phyloP scores from a whole-genome alignment of 2,888 invertebrate species.

The Aphodius sticticus region DNA sequence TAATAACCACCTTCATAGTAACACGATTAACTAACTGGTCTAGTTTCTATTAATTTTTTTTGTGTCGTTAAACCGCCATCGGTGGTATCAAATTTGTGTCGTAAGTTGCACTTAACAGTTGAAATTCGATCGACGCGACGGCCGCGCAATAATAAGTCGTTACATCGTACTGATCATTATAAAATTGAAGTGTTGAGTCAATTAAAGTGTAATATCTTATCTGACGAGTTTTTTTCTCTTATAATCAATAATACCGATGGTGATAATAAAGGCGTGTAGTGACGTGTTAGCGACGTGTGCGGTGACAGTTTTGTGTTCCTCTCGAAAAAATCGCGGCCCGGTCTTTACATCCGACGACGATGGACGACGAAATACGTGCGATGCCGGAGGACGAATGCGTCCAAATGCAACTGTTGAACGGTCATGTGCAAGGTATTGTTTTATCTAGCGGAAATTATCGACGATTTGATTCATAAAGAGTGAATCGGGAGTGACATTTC shows the following conservation, averaged over 20 bases:
- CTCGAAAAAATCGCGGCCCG: too few relatives aligned
- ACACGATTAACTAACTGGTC: not conserved
- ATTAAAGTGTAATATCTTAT: not conserved
- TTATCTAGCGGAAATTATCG: not conserved
- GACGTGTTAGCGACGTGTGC: not conserved
- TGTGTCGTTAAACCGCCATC: not conserved
- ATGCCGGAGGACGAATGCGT: not conserved
- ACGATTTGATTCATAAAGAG: conserved; percentile 18
- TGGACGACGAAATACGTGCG: not conserved
- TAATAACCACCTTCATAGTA: not conserved
- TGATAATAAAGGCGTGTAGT: not conserved
- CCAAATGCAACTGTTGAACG: not conserved
- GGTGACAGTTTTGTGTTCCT: not conserved
- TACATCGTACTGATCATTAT: not conserved
- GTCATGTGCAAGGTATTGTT: not conserved
- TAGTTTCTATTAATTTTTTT: not conserved
- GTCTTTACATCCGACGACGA: not conserved
- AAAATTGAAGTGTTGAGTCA: too few relatives aligned
- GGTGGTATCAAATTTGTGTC: not conserved
- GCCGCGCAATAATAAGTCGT: not conserved
- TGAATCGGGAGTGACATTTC: not conserved
- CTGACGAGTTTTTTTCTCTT: not conserved
- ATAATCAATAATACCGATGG: not conserved
- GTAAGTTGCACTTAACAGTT: not conserved
- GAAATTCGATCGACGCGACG: not conserved